Percentiles rank a stretch among this genome's conserved stretches.
phyloP scores from a whole-genome alignment of 1,140 invertebrate genomes.

The Drosophila triauraria region DNA sequence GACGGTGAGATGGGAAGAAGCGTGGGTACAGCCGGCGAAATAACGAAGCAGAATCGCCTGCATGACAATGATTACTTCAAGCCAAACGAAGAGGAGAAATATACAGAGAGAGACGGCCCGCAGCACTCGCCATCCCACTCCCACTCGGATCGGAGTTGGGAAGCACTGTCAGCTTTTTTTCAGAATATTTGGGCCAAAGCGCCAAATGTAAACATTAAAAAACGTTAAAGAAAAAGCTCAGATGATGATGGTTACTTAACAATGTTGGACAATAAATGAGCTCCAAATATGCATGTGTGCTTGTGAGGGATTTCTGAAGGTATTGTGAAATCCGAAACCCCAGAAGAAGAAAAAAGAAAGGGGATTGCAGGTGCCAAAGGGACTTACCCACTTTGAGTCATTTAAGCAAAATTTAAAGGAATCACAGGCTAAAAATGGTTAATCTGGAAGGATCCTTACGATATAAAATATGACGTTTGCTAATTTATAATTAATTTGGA shows the following conservation, averaged over 20 bases:
- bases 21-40: slow-evolving; percentile 72
- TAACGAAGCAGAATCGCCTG: slow-evolving; percentile 77
- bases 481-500: too few relatives aligned
- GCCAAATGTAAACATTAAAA: slow-evolving; percentile 70
- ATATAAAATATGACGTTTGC: too few relatives aligned
- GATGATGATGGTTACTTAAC: slow-evolving; percentile 78
- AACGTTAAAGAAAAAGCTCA: slow-evolving; percentile 43
- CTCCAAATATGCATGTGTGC: slow-evolving; percentile 26
- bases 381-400: slow-evolving; percentile 42
- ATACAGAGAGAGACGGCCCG: slow-evolving; percentile 39
- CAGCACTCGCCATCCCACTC: slow-evolving; percentile 49
- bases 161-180: slow-evolving; percentile 59
- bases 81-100: slow-evolving; percentile 14
- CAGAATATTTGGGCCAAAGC: slow-evolving; percentile 78
- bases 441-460: too few relatives aligned
- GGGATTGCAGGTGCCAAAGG: slow-evolving; percentile 50
- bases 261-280: slow-evolving; percentile 70
- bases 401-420: neutral
- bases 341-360: slow-evolving; percentile 1
- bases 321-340: slow-evolving; percentile 41
- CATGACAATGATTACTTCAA: slow-evolving; percentile 72
- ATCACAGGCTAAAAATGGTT: neutral
- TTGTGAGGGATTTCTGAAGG: slow-evolving; percentile 35
- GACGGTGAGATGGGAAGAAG: slow-evolving; percentile 26
- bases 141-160: slow-evolving; percentile 44